Conservation (phyloP, 2,888 invertebrate species). For the Troides oblongomaculatus region DNA sequence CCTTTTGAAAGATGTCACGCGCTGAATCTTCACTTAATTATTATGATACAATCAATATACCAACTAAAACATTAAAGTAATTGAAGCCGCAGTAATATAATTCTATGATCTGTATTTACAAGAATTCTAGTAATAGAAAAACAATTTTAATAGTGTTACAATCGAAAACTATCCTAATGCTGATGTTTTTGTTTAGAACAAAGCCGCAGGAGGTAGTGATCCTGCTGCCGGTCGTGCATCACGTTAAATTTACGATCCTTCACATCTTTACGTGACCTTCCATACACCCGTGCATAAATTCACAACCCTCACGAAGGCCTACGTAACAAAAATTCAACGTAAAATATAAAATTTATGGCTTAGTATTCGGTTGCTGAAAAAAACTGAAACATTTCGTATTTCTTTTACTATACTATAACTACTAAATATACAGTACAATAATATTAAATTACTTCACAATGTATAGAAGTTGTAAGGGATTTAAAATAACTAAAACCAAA, state of each 20-base stretch:
- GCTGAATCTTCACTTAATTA: too few relatives aligned
- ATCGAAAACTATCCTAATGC: too few relatives aligned
- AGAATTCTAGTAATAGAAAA: too few relatives aligned
- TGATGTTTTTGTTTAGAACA: background rate
- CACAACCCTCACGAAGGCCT: slow-evolving; percentile 9
- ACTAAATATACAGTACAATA: background rate
- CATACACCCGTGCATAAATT: slow-evolving; percentile 28
- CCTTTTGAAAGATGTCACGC: too few relatives aligned
- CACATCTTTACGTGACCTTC: slow-evolving; percentile 27
- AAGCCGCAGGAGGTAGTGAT: background rate
- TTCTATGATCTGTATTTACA: too few relatives aligned
- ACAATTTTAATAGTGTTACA: too few relatives aligned
- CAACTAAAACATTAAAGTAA: too few relatives aligned
- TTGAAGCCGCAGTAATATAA: too few relatives aligned
- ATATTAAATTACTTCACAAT: background rate
- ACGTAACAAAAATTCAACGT: slow-evolving; percentile 12
- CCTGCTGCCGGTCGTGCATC: slow-evolving; percentile 7
- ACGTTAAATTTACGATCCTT: slow-evolving; percentile 26
- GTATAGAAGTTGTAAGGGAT: too few relatives aligned
- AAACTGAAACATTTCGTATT: background rate
- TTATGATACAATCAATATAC: too few relatives aligned
- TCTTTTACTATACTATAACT: background rate
- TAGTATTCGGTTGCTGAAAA: background rate
- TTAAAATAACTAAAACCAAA: too few relatives aligned
- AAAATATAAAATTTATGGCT: slow-evolving; percentile 20